Base-by-base conservation (phyloP, 2,888 invertebrate genomes). In the Drosophila neonasuta region DNA sequence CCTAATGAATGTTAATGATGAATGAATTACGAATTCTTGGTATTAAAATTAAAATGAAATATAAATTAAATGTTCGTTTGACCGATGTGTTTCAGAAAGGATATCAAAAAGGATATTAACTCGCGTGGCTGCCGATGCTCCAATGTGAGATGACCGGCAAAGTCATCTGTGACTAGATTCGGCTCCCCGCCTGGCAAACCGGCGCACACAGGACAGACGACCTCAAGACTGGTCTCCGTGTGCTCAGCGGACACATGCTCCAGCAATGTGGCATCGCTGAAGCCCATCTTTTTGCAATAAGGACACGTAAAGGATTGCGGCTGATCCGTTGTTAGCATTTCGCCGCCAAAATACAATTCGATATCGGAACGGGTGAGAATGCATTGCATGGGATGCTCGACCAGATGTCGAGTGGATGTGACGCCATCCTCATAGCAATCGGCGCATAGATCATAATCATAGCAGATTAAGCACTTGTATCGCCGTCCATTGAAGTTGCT, bases 361-460 rank as follows among this genome's bases (percentile, higher is more conserved):
- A 97, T 98, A 92, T 99, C 99, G 91, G 96, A 94, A 92, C 97
- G 94, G 83, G 99, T 98, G 90, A 99, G 94, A 89, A 99, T 98
- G 92, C 99, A 99, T 93, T 99, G 99, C 97, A 99, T 97, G 66
- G 99, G 97, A 93, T 99, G 99, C 92, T 98, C 97, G 87, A 96
- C 95, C 82, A 96, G 95, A 92, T 99, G 99, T 88, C 97, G 94
- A 80, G 97, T 96, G 86, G 96, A 96, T 74, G 96, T 96, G 77
- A 96, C 96, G 88, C 97, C 97, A 87, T 95, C 95, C 91, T 99
- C 98, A 92, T 97, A 98, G 92, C 99, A 99, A 88, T 95, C 94
- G 88, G 97, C 96, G 93, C 99, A 99, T 89, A 99, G 93, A 93
- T 99, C 99, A 93, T 98, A 99, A 93, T 99, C 99, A 92, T 97